phyloP scores from a whole-genome alignment of 2,113 vertebrate genomes.

The Labrus mixtus region DNA sequence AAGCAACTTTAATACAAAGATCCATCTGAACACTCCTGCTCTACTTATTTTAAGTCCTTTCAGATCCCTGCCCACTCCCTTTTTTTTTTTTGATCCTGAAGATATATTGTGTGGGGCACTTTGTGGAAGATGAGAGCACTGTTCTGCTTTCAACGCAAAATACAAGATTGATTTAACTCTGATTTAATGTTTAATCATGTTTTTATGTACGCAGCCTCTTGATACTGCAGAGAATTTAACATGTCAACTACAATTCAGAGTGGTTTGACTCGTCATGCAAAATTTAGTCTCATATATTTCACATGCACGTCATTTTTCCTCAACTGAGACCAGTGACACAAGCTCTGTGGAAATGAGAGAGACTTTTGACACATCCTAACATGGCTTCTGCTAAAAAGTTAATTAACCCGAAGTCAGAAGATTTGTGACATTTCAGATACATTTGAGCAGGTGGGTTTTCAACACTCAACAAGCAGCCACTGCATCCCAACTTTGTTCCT shows the following conservation, averaged over 20 bases:
- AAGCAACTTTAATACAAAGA: conserved; percentile 32
- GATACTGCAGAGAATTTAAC: not conserved
- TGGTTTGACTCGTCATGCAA: conserved; percentile 12
- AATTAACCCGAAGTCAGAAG: too few relatives aligned
- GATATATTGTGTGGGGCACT: conserved; percentile 10
- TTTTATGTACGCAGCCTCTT: not conserved
- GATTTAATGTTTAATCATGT: not conserved
- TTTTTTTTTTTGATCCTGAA: conserved; percentile 22
- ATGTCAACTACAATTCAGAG: conserved; percentile 2
- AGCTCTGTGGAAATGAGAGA: not conserved
- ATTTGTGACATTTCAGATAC: too few relatives aligned
- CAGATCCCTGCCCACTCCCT: not conserved
- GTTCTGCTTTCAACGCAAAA: conserved; percentile 4
- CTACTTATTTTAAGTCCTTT: conserved; percentile 24
- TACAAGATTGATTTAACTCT: conserved; percentile 5
- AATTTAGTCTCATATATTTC: conserved; percentile 6
- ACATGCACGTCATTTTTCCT: not conserved
- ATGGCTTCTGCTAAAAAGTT: not conserved
- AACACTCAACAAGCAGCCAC: too few relatives aligned
- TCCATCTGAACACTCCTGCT: conserved; percentile 20
- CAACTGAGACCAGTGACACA: conserved; percentile 11
- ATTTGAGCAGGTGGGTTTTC: too few relatives aligned
- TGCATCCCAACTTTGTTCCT: too few relatives aligned
- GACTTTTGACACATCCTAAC: conserved; percentile 2
- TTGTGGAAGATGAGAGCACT: conserved; percentile 21